Conservation (phyloP, 1,140 invertebrate genomes). For the Gonatopus flavifemur region DNA sequence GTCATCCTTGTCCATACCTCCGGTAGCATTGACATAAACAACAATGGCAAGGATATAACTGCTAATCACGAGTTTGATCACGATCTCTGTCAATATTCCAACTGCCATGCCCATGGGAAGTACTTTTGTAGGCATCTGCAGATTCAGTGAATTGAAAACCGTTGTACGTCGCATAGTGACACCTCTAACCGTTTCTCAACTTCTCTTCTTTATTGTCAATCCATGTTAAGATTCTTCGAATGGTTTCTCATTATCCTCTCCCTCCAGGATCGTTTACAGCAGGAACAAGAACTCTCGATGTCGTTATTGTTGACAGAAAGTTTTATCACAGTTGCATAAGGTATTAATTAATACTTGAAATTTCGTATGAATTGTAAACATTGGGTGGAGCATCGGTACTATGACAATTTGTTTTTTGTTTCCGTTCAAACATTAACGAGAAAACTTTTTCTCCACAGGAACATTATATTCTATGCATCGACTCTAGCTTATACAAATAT, state of each 20-base stretch:
- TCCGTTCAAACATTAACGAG: no score
- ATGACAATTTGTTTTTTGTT: no score
- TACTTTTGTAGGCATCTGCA: constrained; percentile 27
- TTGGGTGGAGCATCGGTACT: no score
- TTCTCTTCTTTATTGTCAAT: constrained; percentile 45
- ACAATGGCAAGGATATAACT: constrained; percentile 44
- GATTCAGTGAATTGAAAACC: constrained; percentile 33
- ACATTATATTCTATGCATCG: no score
- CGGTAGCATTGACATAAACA: constrained; percentile 44
- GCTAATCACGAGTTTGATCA: constrained; percentile 42
- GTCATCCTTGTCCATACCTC: constrained; percentile 54
- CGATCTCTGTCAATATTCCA: constrained; percentile 35
- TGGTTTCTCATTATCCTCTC: not conserved
- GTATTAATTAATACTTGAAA: no score
- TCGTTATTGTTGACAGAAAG: not conserved
- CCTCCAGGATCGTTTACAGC: not conserved
- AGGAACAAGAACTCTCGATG: not conserved
- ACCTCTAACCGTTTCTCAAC: constrained; percentile 23
- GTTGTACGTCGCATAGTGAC: constrained; percentile 37
- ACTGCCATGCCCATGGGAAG: constrained; percentile 44
- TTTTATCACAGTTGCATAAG: constrained; percentile 1
- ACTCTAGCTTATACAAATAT: no score
- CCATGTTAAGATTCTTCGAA: constrained; percentile 24
- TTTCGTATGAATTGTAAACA: no score
- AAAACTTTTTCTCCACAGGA: no score